Conservation (phyloP, 2,888 invertebrate species). For the Conomelus anceps region DNA sequence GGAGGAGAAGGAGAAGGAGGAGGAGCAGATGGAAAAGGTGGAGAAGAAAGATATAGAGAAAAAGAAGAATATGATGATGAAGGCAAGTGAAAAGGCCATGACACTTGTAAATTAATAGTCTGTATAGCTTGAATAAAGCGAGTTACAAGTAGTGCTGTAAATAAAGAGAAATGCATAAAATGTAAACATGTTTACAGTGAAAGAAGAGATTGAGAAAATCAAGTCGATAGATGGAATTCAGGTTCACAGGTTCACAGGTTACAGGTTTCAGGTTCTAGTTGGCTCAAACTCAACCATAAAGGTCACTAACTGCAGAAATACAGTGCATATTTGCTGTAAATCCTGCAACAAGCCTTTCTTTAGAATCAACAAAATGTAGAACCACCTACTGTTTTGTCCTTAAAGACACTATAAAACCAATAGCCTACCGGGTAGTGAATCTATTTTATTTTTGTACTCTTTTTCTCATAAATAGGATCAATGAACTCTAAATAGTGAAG, state of each 20-base stretch:
- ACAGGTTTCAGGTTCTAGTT: neutral
- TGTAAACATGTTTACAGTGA: neutral
- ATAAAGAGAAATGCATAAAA: neutral
- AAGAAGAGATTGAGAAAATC: neutral
- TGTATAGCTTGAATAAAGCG: neutral
- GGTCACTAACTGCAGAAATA: neutral
- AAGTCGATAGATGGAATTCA: neutral
- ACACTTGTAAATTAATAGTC: neutral
- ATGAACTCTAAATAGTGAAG: no score
- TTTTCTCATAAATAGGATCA: no score
- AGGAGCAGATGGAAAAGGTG: neutral
- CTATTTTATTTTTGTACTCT: no score
- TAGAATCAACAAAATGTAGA: neutral
- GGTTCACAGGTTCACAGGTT: neutral
- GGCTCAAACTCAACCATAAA: neutral
- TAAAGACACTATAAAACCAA: no score
- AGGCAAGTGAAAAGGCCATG: conserved; percentile 37
- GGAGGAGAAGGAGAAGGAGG: neutral
- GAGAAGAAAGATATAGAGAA: conserved; percentile 21
- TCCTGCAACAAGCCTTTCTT: no score
- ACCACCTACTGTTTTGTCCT: neutral
- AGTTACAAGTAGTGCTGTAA: neutral
- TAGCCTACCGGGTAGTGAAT: no score
- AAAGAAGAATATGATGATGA: conserved; percentile 38
- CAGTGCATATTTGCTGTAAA: neutral